Percentiles rank a stretch among this genome's conserved stretches.
Conservation (phyloP, 2,888 invertebrate genomes). For the Aphodius granarius region DNA sequence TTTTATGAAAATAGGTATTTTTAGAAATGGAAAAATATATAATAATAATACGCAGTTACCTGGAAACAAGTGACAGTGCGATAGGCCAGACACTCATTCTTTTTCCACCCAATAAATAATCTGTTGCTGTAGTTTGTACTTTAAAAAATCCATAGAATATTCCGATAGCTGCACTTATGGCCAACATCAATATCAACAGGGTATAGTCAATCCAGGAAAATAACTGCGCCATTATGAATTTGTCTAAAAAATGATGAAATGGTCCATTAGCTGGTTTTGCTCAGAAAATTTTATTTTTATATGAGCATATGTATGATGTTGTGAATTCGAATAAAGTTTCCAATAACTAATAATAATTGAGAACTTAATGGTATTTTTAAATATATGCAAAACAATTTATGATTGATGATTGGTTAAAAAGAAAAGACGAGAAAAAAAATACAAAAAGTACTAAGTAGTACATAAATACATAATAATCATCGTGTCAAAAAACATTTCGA, state of each 20-base stretch:
- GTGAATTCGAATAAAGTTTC: too few species aligned
- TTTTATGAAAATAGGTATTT: background rate
- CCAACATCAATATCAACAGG: constrained; percentile 50
- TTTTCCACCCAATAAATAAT: constrained; percentile 68
- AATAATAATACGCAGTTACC: background rate
- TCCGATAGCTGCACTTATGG: constrained; percentile 56
- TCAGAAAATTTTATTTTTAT: background rate
- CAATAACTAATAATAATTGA: too few species aligned
- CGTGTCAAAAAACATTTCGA: too few species aligned
- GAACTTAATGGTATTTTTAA: too few species aligned
- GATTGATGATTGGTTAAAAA: too few species aligned
- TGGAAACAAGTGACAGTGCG: constrained; percentile 56
- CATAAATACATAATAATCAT: too few species aligned
- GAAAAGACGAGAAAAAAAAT: too few species aligned
- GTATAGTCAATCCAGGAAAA: constrained; percentile 30
- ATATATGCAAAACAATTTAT: too few species aligned
- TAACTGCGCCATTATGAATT: constrained; percentile 3
- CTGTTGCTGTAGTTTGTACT: constrained; percentile 61
- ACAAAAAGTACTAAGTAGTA: too few species aligned
- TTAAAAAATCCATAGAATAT: constrained; percentile 57
- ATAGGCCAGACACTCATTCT: constrained; percentile 69
- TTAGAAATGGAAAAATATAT: background rate
- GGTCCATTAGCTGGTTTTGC: background rate
- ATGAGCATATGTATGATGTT: background rate
- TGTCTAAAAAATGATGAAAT: background rate